phyloP scores from a whole-genome alignment of 1,140 invertebrate species.

The Drosophila tsacasi region DNA sequence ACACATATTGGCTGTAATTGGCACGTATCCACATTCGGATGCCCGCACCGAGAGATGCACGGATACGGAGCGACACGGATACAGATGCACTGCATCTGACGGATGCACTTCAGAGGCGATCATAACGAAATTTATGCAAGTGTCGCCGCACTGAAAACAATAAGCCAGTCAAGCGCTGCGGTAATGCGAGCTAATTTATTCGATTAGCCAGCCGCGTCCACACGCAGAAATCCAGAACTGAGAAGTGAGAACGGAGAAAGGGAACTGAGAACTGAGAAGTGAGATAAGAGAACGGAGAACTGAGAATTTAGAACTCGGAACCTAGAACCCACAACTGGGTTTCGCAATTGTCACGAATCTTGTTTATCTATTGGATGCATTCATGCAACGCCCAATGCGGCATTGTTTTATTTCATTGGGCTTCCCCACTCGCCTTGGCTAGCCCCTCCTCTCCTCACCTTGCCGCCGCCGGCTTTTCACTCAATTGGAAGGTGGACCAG shows the following conservation, averaged over 20 bases:
- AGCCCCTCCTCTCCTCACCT: not conserved
- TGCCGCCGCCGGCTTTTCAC: not conserved
- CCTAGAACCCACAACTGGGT: not conserved
- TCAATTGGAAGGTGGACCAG: conserved; percentile 35
- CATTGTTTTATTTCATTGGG: conserved; percentile 39
- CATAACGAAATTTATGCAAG: conserved; percentile 27
- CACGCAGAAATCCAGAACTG: conserved; percentile 7
- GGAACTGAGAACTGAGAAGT: not conserved
- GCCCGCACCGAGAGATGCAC: not conserved
- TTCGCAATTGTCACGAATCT: conserved; percentile 44
- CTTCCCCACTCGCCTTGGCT: not conserved
- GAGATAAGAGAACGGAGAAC: not conserved
- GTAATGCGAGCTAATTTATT: conserved; percentile 71
- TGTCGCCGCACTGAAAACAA: conserved; percentile 41
- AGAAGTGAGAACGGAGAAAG: not conserved
- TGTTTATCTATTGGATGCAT: conserved; percentile 48
- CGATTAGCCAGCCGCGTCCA: conserved; percentile 63
- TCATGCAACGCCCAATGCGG: conserved; percentile 46
- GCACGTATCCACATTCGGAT: conserved; percentile 19
- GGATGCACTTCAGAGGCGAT: conserved; percentile 14
- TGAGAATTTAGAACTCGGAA: not conserved
- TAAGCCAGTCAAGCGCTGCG: conserved; percentile 38
- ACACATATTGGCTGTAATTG: conserved; percentile 18
- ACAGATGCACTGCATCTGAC: conserved; percentile 3
- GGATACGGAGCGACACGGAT: not conserved